Evolutionary conservation across 1,140 invertebrate genomes (phyloP).

Genomic region (Drosophila quadrilineata): DNA sequence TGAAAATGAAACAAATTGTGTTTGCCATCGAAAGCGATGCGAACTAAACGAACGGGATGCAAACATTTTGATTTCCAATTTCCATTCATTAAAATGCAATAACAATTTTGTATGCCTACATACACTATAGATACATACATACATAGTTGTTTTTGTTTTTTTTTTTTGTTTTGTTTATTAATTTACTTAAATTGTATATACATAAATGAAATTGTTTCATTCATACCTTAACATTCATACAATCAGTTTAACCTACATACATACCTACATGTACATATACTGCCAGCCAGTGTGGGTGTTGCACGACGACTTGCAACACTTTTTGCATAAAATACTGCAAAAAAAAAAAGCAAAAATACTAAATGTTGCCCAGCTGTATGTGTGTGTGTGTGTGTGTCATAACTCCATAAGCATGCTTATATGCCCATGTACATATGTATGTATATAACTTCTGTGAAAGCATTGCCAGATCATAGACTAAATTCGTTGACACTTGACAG

Average conservation of each 20-base stretch:
- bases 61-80: constrained; percentile 15
- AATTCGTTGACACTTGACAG: constrained; percentile 28
- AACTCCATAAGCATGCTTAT: not conserved
- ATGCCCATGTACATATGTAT: not conserved
- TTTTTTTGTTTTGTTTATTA: no score
- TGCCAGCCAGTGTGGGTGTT: constrained; percentile 35
- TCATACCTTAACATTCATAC: constrained; percentile 49
- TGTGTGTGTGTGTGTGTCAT: not conserved
- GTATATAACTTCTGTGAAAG: not conserved
- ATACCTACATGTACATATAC: not conserved
- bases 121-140: not conserved
- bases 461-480: constrained; percentile 29
- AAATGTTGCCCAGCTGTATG: not conserved
- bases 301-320: constrained; percentile 20
- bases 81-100: constrained; percentile 1
- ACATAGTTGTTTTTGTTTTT: not conserved
- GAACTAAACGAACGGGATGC: no score
- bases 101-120: not conserved
- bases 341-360: no score
- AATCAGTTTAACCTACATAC: constrained; percentile 24
- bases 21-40: no score
- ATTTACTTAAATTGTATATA: no score
- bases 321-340: constrained; percentile 2
- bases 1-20: constrained; percentile 30
- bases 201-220: constrained; percentile 12